These are phyloP conservation scores for Zaprionus inermis DNA, from an alignment of 1,140 invertebrate species.

Conservation along the genomic window DNA sequence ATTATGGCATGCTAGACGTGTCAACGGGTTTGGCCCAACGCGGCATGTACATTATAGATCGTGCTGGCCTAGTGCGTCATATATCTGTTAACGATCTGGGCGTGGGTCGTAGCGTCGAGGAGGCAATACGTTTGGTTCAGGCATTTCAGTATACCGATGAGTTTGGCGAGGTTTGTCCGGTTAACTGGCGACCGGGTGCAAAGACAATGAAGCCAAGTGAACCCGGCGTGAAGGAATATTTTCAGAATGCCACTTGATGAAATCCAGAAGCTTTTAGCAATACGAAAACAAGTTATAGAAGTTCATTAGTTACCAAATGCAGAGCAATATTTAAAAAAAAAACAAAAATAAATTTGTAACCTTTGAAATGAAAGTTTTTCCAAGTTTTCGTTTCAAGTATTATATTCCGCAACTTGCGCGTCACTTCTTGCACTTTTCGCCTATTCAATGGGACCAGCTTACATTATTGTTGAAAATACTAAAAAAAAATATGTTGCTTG, in stretches of 20 bases:
- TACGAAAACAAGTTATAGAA: too few species aligned
- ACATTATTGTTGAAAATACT: too few species aligned
- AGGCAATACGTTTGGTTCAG: conserved; percentile 96
- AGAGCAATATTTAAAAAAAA: neutral
- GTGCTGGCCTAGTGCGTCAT: conserved; percentile 95
- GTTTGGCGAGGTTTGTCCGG: conserved; percentile 98
- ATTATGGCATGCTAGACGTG: conserved; percentile 97
- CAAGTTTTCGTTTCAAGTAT: too few species aligned
- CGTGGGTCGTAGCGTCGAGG: conserved; percentile 96
- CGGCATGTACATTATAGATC: conserved; percentile 98
- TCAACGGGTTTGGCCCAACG: conserved; percentile 96
- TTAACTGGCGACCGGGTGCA: conserved; percentile 92
- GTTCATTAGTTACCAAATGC: neutral
- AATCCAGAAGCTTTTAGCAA: neutral
- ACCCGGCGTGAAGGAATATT: conserved; percentile 48
- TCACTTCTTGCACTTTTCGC: too few species aligned
- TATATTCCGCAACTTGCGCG: too few species aligned
- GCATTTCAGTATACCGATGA: conserved; percentile 98
- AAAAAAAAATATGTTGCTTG: too few species aligned
- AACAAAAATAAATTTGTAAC: neutral
- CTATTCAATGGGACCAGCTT: too few species aligned
- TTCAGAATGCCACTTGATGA: conserved; percentile 46
- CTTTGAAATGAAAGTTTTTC: neutral
- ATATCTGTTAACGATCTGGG: conserved; percentile 99
- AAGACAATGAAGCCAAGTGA: conserved; percentile 30